Evolutionary conservation across 2,888 invertebrate genomes (phyloP), one percentile per base, ranked within the genome.

Genomic region (Lasioglossum morio): DNA sequence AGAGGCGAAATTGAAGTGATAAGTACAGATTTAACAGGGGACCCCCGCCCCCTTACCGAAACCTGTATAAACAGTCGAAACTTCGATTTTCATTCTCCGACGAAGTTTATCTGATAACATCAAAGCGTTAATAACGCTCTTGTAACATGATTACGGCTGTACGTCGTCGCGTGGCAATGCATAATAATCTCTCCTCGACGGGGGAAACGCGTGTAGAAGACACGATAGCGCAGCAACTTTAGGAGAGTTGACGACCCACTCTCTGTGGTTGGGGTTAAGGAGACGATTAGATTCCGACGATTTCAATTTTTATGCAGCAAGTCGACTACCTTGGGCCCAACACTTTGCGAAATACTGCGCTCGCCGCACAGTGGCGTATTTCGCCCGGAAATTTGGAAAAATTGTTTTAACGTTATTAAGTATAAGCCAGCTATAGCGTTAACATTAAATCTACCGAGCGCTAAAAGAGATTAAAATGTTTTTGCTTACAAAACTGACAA

Each of bases 141-240:
- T 73, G 46, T 70, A 53, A 77, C 72, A 37, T 27, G n/a, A 70
- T 73, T 77, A 14, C 43, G 77, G 83, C 57, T 40, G 83, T 66
- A 77, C 48, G 8, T 57, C n/a, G 72, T 82, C 63, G 66, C 83
- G 76, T 69, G 76, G 72, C 19, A 57, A 84, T 73, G 83, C 84
- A 77, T 82, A 83, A 84, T 77, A 83, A 84, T 83, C 69, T 40
- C n/a, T n/a, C 7, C 27, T 7, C 16, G 23, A 10, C 63, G 23
- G 23, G 43, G 27, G 66, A 37, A 57, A 69, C 73, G 57, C 27
- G 46, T 43, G 66, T 48, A 30, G 83, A 69, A 30, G 77, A 57
- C 82, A 34, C 30, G 72, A 48, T 77, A 53, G 46, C 63, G 57
- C 34, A 34, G 57, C 72, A 84, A 84, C 76, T 84, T 79, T 37